Evolutionary conservation across 2,888 invertebrate species (phyloP).

Genomic region (Pollenia amentaria): DNA sequence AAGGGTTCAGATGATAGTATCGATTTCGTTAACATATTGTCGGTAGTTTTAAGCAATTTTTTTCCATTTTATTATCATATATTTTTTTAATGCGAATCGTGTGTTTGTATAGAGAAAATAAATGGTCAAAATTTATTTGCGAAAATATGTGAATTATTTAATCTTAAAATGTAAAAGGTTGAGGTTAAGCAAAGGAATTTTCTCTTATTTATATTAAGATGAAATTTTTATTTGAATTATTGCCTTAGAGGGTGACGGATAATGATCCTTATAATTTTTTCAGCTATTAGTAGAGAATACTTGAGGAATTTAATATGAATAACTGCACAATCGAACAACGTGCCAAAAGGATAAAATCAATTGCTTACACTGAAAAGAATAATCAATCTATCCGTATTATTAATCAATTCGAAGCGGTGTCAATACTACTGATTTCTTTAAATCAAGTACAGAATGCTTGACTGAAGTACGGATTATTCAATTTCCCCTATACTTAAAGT

Average conservation of each 20-base stretch:
- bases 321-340: too few species aligned
- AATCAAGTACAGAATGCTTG: too few species aligned
- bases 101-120: conserved; percentile 12
- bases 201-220: not conserved
- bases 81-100: conserved; percentile 6
- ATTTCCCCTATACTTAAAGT: too few species aligned
- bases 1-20: conserved; percentile 59
- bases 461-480: too few species aligned
- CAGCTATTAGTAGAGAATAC: too few species aligned
- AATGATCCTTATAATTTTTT: too few species aligned
- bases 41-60: conserved; percentile 39
- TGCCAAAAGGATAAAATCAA: too few species aligned
- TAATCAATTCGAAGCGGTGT: too few species aligned
- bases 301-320: too few species aligned
- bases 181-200: not conserved
- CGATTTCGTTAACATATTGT: conserved; percentile 70
- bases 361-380: too few species aligned
- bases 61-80: not conserved
- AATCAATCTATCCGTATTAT: too few species aligned
- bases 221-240: not conserved
- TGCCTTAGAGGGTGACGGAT: not conserved
- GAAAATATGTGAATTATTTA: conserved; percentile 15
- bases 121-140: conserved; percentile 21
- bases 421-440: too few species aligned
- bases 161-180: not conserved